Evolutionary conservation across 2,113 vertebrate species (phyloP), one percentile per base, ranked within the genome.

Genomic region (Cyanistes caeruleus): DNA sequence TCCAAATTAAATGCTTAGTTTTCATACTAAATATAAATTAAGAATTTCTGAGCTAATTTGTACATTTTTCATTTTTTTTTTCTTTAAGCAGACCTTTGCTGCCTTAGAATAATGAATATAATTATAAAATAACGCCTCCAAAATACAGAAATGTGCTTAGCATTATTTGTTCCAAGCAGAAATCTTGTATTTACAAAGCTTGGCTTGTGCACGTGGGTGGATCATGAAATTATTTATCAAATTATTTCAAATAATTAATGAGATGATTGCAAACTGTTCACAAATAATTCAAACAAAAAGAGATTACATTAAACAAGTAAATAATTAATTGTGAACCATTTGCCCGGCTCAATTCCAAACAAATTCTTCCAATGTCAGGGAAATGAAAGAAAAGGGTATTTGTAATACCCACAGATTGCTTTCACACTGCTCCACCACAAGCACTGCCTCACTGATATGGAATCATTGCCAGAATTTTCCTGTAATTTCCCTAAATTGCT

Each of bases 401-500:
- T 87, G 23, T 92, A 83, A 80, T 84, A 84, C 90, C 64, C 78
- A 56, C 33, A 88, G 68, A 69, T 75, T 52, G 84, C 79, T 74
- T 94, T 93, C 83, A 48, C 24, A 51, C 77, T 91, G 84, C 72
- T 72, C 55, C 63, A 70, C 84, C 69, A 27, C 1, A 9, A 46
- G 13, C 25, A 7, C 23, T 69, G 23, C 78, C 22, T 96, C 72
- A 60, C 33, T 28, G 62, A 39, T 59, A 31, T 1, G 9, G 52
- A 89, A 25, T 49, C 55, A 70, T 37, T 70, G 59, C 28, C 73
- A 92, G 90, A 89, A 87, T 96, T 81, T 62, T 56, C 73, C 91
- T 95, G 62, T 93, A 43, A 92, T 94, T 80, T 87, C 35, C 37
- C n/a, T 73, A 39, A 74, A 64, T 76, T 94, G 74, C 86, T 87